phyloP scores from a whole-genome alignment of 2,113 vertebrate genomes.

The Elephas maximus region DNA sequence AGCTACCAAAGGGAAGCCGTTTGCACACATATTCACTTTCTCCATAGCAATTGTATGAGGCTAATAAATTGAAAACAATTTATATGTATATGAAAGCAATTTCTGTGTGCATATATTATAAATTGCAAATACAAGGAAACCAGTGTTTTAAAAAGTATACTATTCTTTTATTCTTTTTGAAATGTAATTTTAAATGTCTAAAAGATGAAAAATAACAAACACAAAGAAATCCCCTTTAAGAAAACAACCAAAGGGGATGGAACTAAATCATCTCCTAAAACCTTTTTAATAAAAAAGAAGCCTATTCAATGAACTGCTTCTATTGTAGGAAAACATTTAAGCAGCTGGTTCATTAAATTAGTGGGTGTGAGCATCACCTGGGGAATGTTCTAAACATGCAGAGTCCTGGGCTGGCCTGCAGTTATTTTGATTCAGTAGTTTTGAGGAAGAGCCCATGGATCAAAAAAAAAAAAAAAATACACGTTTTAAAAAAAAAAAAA shows the following conservation, averaged over 20 bases:
- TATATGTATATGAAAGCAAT: background rate
- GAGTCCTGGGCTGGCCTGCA: background rate
- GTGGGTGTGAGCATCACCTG: background rate
- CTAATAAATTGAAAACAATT: constrained; percentile 20
- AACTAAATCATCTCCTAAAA: constrained; percentile 21
- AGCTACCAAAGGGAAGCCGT: background rate
- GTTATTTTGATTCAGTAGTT: background rate
- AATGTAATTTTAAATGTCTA: constrained; percentile 31
- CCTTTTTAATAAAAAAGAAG: background rate
- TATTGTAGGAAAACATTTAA: background rate
- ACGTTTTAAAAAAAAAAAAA: constrained; percentile 14
- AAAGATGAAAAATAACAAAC: constrained; percentile 25
- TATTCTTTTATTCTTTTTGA: constrained; percentile 42
- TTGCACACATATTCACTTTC: background rate
- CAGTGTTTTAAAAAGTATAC: background rate
- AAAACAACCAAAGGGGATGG: background rate
- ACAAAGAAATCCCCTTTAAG: background rate
- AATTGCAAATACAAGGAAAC: background rate
- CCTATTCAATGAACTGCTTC: background rate
- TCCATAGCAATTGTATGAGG: background rate
- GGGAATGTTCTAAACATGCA: background rate
- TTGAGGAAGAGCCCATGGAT: background rate
- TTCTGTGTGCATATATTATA: background rate
- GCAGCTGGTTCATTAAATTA: background rate
- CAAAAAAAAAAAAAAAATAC: background rate